Evolutionary conservation across 2,797 vertebrate genomes (phyloP).

Genomic region (Tangara arthus): DNA sequence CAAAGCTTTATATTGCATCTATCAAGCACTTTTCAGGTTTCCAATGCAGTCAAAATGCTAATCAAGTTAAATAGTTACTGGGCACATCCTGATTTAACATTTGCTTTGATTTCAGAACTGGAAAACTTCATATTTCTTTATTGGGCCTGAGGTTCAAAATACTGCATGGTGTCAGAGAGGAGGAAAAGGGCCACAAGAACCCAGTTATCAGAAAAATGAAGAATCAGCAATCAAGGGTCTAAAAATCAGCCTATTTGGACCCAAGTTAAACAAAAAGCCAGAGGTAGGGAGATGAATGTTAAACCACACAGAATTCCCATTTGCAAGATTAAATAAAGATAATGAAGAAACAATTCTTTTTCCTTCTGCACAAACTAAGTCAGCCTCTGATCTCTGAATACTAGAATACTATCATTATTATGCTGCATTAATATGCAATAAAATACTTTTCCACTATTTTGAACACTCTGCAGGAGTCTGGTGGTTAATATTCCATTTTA

Average conservation of each 20-base stretch:
- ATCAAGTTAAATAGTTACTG: conserved; percentile 22
- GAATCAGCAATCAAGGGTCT: background rate
- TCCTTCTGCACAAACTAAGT: background rate
- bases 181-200: background rate
- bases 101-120: conserved; percentile 10
- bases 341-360: background rate
- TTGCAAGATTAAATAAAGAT: background rate
- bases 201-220: background rate
- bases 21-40: background rate
- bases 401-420: background rate
- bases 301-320: background rate
- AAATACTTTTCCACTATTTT: background rate
- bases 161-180: background rate
- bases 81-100: background rate
- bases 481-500: conserved; percentile 10
- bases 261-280: background rate
- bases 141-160: background rate
- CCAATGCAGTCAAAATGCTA: conserved; percentile 8
- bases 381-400: background rate
- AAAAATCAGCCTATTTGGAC: background rate
- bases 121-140: background rate
- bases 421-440: background rate
- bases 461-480: background rate
- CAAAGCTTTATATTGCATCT: conserved; percentile 8
- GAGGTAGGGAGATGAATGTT: background rate